Percentiles rank a stretch among this genome's conserved stretches.
These are phyloP conservation scores for Dinothrombium tinctorium DNA, from an alignment of 1,140 invertebrate genomes.

Conservation along the genomic window DNA sequence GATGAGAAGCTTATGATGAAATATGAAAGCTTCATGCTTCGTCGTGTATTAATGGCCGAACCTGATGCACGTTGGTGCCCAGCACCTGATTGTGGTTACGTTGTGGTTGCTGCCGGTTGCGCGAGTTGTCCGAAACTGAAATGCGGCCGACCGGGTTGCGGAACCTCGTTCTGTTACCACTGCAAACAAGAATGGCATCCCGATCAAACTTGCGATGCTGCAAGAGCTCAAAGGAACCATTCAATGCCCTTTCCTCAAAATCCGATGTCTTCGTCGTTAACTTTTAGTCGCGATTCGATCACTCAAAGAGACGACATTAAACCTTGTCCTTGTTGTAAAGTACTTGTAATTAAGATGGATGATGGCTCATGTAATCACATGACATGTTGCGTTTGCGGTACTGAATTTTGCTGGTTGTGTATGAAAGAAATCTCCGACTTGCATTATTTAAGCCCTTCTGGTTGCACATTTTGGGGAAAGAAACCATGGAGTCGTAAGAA, in stretches of 20 bases:
- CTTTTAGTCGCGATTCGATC: slow-evolving; percentile 38
- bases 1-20: slow-evolving; percentile 55
- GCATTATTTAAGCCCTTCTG: slow-evolving; percentile 88
- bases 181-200: slow-evolving; percentile 94
- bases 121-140: slow-evolving; percentile 82
- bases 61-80: slow-evolving; percentile 82
- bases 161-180: slow-evolving; percentile 88
- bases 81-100: slow-evolving; percentile 69
- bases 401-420: slow-evolving; percentile 96
- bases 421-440: slow-evolving; percentile 95
- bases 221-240: slow-evolving; percentile 43
- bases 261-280: slow-evolving; percentile 32
- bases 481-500: slow-evolving; percentile 97
- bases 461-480: slow-evolving; percentile 94
- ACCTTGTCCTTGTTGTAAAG: slow-evolving; percentile 46
- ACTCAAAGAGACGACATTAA: slow-evolving; percentile 26
- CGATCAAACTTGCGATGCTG: slow-evolving; percentile 86
- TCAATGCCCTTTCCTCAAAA: slow-evolving; percentile 7
- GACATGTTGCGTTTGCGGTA: slow-evolving; percentile 82
- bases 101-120: slow-evolving; percentile 79
- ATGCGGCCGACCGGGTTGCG: slow-evolving; percentile 72
- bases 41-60: slow-evolving; percentile 69
- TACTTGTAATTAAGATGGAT: slow-evolving; percentile 90
- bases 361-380: slow-evolving; percentile 95
- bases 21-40: slow-evolving; percentile 87